These are phyloP conservation scores for Dendrolimus punctatus DNA, from an alignment of 1,140 invertebrate genomes.

Conservation along the genomic window DNA sequence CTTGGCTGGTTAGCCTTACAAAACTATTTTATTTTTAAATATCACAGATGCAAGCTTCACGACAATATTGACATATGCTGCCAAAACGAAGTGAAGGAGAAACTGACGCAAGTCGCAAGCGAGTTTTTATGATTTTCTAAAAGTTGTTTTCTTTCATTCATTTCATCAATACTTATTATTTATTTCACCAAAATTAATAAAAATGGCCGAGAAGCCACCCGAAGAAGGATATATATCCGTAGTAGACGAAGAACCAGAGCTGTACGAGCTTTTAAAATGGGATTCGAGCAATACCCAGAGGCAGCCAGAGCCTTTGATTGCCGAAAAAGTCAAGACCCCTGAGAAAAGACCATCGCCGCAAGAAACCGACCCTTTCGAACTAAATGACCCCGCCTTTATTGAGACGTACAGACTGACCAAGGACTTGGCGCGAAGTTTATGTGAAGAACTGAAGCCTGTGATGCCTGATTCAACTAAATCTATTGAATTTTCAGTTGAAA, in stretches of 20 bases:
- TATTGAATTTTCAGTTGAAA: conserved; percentile 58
- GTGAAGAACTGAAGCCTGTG: conserved; percentile 51
- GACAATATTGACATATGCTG: too few relatives aligned
- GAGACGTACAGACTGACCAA: conserved; percentile 51
- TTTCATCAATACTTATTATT: too few relatives aligned
- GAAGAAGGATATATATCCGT: conserved; percentile 62
- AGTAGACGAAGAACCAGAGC: conserved; percentile 59
- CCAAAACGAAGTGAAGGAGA: too few relatives aligned
- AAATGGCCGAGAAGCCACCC: conserved; percentile 58
- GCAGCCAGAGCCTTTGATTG: conserved; percentile 24
- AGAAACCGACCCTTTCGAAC: conserved; percentile 51
- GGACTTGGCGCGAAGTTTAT: conserved; percentile 46
- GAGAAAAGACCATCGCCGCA: conserved; percentile 22
- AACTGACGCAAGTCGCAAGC: too few relatives aligned
- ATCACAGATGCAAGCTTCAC: too few relatives aligned
- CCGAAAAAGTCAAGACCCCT: too few relatives aligned
- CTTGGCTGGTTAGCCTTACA: too few relatives aligned
- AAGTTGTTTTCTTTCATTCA: too few relatives aligned
- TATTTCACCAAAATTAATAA: conserved; percentile 3
- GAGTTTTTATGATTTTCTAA: too few relatives aligned
- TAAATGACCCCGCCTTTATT: conserved; percentile 46
- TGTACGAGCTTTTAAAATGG: conserved; percentile 60
- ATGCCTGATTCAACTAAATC: conserved; percentile 58
- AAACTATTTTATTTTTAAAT: too few relatives aligned
- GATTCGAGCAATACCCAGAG: conserved; percentile 54